Conservation (phyloP, 2,113 vertebrate species). For the Hyla sarda region DNA sequence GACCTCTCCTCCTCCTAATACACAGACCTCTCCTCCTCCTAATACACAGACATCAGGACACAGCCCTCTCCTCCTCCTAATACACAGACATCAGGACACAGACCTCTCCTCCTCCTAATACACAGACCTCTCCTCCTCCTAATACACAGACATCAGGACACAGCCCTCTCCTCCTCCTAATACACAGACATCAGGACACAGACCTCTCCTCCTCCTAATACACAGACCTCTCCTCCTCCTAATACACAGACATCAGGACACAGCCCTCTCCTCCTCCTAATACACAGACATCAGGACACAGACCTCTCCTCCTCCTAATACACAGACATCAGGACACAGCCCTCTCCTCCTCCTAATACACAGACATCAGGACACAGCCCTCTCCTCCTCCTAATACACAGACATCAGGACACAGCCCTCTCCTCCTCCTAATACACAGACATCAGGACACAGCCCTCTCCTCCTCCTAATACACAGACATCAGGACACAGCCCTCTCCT, state of each 20-base stretch:
- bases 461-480: constrained; percentile 4
- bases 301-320: constrained; percentile 3
- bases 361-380: not conserved
- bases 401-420: too few relatives aligned
- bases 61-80: constrained; percentile 9
- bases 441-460: not conserved
- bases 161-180: constrained; percentile 3
- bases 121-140: not conserved
- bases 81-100: constrained; percentile 7
- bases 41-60: constrained; percentile 27
- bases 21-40: not conserved
- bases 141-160: not conserved
- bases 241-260: not conserved
- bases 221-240: not conserved
- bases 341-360: not conserved
- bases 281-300: not conserved
- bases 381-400: not conserved
- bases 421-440: not conserved
- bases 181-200: constrained; percentile 5
- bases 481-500: too few relatives aligned
- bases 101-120: not conserved
- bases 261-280: too few relatives aligned
- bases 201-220: constrained; percentile 4
- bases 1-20: not conserved
- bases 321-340: not conserved